Conservation (phyloP, 2,113 vertebrate genomes). For the Antechinus flavipes region DNA sequence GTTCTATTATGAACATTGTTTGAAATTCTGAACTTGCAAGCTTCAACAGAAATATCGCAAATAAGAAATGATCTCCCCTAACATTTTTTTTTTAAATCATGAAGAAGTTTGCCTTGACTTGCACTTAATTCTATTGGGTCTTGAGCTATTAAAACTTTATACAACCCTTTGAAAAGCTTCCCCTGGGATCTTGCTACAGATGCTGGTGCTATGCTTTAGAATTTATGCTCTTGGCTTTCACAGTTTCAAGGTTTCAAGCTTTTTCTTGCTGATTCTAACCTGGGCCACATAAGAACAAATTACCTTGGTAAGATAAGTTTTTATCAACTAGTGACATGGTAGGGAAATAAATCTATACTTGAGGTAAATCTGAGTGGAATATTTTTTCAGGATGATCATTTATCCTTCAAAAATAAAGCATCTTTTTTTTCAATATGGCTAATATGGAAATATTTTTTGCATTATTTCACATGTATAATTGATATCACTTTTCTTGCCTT, state of each 20-base stretch:
- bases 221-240: constrained; percentile 58
- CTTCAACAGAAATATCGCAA: neutral
- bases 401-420: neutral
- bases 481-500: neutral
- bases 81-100: neutral
- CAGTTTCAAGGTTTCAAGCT: constrained; percentile 60
- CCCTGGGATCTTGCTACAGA: neutral
- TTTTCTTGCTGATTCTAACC: constrained; percentile 26
- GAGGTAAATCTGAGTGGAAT: neutral
- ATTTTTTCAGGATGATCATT: constrained; percentile 4
- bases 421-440: neutral
- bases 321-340: neutral
- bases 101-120: constrained; percentile 35
- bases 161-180: constrained; percentile 50
- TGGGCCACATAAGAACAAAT: constrained; percentile 65
- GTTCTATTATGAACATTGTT: neutral
- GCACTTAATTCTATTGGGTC: constrained; percentile 55
- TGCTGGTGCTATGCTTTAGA: constrained; percentile 4
- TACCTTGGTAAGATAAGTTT: constrained; percentile 58
- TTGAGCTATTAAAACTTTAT: constrained; percentile 61
- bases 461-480: neutral
- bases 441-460: neutral
- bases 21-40: neutral
- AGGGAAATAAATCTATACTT: constrained; percentile 46
- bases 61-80: constrained; percentile 29